A percentile compares a stretch with the other conserved stretches of the same genome.
These are phyloP conservation scores for Pheucticus melanocephalus DNA, from an alignment of 2,113 vertebrate species.

Conservation along the genomic window DNA sequence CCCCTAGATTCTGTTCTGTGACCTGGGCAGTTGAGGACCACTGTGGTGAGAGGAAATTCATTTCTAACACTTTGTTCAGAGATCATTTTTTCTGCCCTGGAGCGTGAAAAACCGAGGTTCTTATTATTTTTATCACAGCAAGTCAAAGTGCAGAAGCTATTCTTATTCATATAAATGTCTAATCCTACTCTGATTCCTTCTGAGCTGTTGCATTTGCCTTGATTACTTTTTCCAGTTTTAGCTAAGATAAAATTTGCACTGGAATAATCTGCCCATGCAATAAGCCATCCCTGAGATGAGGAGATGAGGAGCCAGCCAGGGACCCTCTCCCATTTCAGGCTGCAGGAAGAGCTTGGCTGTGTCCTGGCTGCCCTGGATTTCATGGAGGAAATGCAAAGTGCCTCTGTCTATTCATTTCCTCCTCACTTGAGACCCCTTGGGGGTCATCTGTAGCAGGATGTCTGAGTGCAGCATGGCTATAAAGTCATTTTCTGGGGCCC, in stretches of 20 bases:
- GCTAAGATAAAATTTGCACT: conserved; percentile 8
- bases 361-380: neutral
- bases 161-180: conserved; percentile 44
- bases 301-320: neutral
- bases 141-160: conserved; percentile 14
- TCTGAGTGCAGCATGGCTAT: neutral
- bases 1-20: neutral
- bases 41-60: neutral
- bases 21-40: neutral
- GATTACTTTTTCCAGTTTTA: conserved; percentile 28
- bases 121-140: conserved; percentile 42
- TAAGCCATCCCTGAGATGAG: neutral
- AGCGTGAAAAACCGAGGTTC: neutral
- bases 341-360: neutral
- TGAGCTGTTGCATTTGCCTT: conserved; percentile 44
- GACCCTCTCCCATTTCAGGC: neutral
- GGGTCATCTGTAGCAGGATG: neutral
- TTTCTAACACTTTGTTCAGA: neutral
- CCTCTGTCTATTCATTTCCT: neutral
- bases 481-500: neutral
- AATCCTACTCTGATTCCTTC: conserved; percentile 50
- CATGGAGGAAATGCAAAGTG: neutral
- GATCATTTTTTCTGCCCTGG: conserved; percentile 26
- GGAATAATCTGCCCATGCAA: neutral
- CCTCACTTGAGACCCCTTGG: neutral